These are phyloP conservation scores for Cercopithecus hamlyni DNA, from an alignment of 2,797 vertebrate species.

Conservation along the genomic window DNA sequence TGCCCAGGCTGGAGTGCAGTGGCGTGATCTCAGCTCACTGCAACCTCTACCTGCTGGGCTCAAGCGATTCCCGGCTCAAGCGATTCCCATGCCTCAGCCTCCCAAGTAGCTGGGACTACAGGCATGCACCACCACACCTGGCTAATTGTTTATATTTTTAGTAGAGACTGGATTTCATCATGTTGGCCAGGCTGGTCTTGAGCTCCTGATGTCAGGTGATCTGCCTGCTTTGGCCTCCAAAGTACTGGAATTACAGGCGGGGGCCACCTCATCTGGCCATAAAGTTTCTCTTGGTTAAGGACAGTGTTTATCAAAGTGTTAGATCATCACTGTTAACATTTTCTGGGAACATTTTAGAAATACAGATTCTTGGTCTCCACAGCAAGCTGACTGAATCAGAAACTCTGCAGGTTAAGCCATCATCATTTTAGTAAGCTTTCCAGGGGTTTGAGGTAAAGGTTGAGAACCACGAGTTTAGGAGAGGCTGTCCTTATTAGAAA, in stretches of 20 bases:
- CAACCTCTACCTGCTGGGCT: neutral
- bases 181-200: neutral
- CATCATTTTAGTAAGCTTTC: neutral
- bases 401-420: neutral
- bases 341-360: neutral
- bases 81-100: neutral
- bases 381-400: neutral
- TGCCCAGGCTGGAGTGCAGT: neutral
- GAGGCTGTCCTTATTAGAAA: neutral
- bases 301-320: neutral
- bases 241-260: neutral
- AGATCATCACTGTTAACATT: neutral
- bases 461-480: neutral
- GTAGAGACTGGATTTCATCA: neutral
- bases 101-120: neutral
- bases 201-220: neutral
- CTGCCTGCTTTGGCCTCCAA: neutral
- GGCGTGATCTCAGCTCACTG: neutral
- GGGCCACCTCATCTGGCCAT: neutral
- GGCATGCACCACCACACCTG: neutral
- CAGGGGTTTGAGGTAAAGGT: neutral
- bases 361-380: neutral
- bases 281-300: conserved; percentile 26
- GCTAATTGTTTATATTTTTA: neutral
- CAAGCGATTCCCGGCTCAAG: neutral